phyloP scores from a whole-genome alignment of 2,797 vertebrate genomes.

The Xyrichtys novacula region DNA sequence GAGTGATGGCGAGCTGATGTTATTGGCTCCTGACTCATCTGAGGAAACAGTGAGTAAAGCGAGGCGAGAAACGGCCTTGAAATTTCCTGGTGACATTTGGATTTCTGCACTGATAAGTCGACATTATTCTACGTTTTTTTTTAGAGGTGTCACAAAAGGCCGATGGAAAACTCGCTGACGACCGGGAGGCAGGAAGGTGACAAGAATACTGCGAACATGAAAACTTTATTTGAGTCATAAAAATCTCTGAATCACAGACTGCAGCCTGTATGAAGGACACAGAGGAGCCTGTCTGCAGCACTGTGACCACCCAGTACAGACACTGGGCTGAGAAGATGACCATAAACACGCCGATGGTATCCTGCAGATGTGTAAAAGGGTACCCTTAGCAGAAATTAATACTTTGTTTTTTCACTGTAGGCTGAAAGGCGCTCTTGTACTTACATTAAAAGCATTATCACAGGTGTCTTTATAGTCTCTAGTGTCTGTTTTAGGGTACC shows the following conservation, averaged over 20 bases:
- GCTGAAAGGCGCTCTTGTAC: too few relatives aligned
- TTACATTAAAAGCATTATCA: too few relatives aligned
- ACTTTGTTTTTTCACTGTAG: too few relatives aligned
- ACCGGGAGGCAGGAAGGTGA: slow-evolving; percentile 20
- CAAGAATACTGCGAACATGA: slow-evolving; percentile 26
- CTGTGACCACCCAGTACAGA: background rate
- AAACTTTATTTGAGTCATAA: slow-evolving; percentile 51
- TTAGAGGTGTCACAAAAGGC: slow-evolving; percentile 10
- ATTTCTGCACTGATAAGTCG: slow-evolving; percentile 37
- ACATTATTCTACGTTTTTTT: slow-evolving; percentile 33
- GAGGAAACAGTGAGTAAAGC: slow-evolving; percentile 11
- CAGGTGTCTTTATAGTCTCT: too few relatives aligned
- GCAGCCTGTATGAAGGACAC: slow-evolving; percentile 31
- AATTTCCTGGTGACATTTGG: slow-evolving; percentile 34
- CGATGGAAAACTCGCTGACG: slow-evolving; percentile 20
- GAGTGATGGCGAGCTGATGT: background rate
- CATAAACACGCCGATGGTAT: too few relatives aligned
- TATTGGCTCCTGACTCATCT: slow-evolving; percentile 22
- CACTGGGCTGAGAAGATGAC: background rate
- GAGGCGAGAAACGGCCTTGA: slow-evolving; percentile 28
- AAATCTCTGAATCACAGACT: slow-evolving; percentile 34
- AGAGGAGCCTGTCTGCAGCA: background rate
- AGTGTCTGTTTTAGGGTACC: too few relatives aligned
- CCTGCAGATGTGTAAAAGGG: too few relatives aligned
- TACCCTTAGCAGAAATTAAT: too few relatives aligned